Conservation (phyloP, 2,797 vertebrate species). For the Scarus forsteni region DNA sequence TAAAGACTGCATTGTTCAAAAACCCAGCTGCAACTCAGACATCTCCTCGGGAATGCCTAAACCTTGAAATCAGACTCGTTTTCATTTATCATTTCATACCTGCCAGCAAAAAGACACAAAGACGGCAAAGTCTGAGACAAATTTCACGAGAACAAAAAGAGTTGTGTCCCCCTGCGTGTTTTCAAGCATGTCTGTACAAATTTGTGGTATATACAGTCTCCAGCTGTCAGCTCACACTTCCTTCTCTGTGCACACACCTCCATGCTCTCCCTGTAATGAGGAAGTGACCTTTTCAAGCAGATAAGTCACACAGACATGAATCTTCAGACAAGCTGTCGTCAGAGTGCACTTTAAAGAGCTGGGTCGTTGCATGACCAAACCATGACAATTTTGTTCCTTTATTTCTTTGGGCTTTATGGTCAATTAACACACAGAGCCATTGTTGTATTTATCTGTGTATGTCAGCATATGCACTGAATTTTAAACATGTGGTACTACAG, state of each 20-base stretch:
- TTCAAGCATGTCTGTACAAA: neutral
- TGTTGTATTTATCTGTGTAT: neutral
- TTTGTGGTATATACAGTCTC: neutral
- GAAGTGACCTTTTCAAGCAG: conserved; percentile 42
- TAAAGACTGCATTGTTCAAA: conserved; percentile 66
- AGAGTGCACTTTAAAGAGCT: neutral
- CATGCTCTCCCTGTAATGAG: conserved; percentile 23
- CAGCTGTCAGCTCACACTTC: neutral
- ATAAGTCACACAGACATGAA: neutral
- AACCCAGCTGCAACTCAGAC: conserved; percentile 66
- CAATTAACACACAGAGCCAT: neutral
- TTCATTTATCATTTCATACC: conserved; percentile 32
- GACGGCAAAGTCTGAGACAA: conserved; percentile 19
- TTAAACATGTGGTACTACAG: too few species aligned
- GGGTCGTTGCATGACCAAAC: neutral
- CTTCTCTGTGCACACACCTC: neutral
- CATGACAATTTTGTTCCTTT: neutral
- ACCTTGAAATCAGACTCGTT: conserved; percentile 37
- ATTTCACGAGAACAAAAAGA: conserved; percentile 7
- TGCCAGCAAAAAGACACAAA: conserved; percentile 9
- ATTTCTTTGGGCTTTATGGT: neutral
- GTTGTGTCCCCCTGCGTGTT: neutral
- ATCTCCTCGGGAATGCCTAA: conserved; percentile 46
- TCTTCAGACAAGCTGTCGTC: neutral
- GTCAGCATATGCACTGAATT: too few species aligned